These are phyloP conservation scores for Lacerta viridis DNA, from an alignment of 2,797 vertebrate species.

Conservation along the genomic window DNA sequence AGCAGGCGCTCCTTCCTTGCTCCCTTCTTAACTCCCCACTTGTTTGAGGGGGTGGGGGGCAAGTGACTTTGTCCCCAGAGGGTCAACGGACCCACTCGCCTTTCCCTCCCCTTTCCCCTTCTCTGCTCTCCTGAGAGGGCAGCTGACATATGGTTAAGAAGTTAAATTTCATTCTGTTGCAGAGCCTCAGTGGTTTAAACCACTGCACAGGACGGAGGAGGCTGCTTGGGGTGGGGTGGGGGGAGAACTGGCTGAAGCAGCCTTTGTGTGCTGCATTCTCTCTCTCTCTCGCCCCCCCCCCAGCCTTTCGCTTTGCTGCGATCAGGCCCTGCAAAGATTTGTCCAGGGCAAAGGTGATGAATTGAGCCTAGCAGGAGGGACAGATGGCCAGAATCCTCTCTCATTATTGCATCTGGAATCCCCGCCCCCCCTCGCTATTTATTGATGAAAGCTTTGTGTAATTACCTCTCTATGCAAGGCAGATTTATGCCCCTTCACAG, in stretches of 20 bases:
- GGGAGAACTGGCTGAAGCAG: slow-evolving; percentile 19
- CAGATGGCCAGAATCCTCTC: slow-evolving; percentile 78
- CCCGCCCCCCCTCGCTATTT: slow-evolving; percentile 71
- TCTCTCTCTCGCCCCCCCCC: slow-evolving; percentile 30
- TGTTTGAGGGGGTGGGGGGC: not conserved
- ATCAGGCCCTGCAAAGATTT: slow-evolving; percentile 76
- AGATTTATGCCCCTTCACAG: slow-evolving; percentile 52
- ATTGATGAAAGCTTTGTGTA: slow-evolving; percentile 72
- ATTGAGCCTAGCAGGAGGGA: slow-evolving; percentile 77
- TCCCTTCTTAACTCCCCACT: not conserved
- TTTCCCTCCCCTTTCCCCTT: not conserved
- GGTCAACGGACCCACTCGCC: not conserved
- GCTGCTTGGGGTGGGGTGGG: slow-evolving; percentile 38
- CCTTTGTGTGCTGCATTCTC: slow-evolving; percentile 48
- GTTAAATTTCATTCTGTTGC: not conserved
- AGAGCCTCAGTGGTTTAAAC: not conserved
- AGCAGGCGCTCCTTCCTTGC: not conserved
- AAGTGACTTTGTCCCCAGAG: not conserved
- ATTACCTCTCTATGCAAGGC: slow-evolving; percentile 15
- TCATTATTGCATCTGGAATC: slow-evolving; percentile 55
- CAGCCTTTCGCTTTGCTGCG: slow-evolving; percentile 61
- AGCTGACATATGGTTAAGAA: not conserved
- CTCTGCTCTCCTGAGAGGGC: not conserved
- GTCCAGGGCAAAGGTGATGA: slow-evolving; percentile 83
- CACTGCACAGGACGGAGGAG: slow-evolving; percentile 22